These are phyloP conservation scores for Erpornis zantholeuca DNA, from an alignment of 2,113 vertebrate species.

Conservation along the genomic window DNA sequence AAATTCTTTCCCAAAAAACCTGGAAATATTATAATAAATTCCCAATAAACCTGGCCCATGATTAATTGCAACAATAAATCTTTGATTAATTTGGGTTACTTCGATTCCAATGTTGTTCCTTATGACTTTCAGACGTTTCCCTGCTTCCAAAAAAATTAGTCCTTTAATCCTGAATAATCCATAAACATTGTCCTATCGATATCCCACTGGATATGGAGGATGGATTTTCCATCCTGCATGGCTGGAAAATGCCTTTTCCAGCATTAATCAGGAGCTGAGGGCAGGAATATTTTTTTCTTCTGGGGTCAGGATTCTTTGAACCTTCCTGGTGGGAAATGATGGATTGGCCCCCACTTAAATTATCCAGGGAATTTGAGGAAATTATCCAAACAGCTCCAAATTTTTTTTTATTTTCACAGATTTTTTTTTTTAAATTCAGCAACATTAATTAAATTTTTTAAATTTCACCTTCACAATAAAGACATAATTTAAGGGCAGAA, in stretches of 20 bases:
- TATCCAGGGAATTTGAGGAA: not conserved
- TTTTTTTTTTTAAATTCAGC: not conserved
- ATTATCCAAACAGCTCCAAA: not conserved
- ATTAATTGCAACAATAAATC: not conserved
- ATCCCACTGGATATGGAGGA: not conserved
- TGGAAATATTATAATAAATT: too few species aligned
- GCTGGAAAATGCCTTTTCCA: not conserved
- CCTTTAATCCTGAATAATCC: slow-evolving; percentile 4
- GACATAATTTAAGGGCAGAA: not conserved
- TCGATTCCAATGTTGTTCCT: not conserved
- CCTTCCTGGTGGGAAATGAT: not conserved
- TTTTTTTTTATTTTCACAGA: not conserved
- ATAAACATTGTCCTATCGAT: slow-evolving; percentile 27
- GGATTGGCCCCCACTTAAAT: not conserved
- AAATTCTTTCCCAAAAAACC: not conserved
- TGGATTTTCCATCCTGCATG: not conserved
- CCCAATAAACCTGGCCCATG: not conserved
- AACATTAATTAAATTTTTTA: not conserved
- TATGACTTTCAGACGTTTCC: not conserved
- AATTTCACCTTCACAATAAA: not conserved
- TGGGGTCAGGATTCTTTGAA: not conserved
- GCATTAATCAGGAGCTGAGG: not conserved
- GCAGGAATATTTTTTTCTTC: not conserved
- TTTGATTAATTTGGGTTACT: not conserved
- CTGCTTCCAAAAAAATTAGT: not conserved